A percentile compares a stretch with the other conserved stretches of the same genome.
These are phyloP conservation scores for Erethizon dorsatum DNA, from an alignment of 2,797 vertebrate species.

Conservation along the genomic window DNA sequence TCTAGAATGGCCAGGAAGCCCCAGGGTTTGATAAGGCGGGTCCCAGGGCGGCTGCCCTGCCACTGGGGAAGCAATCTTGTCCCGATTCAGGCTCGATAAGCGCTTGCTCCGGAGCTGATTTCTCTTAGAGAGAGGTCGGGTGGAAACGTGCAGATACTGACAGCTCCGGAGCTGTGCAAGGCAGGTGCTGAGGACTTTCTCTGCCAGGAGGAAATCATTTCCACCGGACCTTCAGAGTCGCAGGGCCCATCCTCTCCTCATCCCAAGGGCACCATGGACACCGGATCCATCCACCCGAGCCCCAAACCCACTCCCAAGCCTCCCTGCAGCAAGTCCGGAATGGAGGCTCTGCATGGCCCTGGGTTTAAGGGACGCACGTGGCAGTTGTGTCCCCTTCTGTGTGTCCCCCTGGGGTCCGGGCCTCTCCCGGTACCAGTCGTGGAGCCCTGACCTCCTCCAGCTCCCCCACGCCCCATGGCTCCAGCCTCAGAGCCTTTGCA, in stretches of 20 bases:
- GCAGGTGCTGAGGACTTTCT: not conserved
- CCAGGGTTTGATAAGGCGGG: not conserved
- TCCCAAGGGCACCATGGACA: not conserved
- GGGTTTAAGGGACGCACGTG: not conserved
- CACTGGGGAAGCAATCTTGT: not conserved
- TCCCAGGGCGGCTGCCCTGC: not conserved
- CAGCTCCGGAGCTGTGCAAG: not conserved
- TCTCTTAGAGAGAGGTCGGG: not conserved
- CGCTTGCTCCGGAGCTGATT: no score
- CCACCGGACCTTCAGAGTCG: not conserved
- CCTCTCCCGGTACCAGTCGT: not conserved
- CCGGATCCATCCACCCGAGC: not conserved
- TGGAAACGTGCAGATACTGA: no score
- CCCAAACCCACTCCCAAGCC: not conserved
- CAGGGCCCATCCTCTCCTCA: not conserved
- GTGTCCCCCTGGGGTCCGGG: fast-evolving
- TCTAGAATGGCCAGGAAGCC: not conserved
- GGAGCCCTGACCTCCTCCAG: no score
- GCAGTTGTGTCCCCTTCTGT: fast-evolving
- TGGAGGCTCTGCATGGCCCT: fast-evolving
- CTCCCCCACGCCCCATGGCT: no score
- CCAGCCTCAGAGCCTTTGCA: not conserved
- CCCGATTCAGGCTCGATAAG: not conserved
- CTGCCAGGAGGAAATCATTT: not conserved
- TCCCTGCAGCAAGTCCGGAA: not conserved